Conservation (phyloP, 2,113 vertebrate species). For the Etheostoma cragini region DNA sequence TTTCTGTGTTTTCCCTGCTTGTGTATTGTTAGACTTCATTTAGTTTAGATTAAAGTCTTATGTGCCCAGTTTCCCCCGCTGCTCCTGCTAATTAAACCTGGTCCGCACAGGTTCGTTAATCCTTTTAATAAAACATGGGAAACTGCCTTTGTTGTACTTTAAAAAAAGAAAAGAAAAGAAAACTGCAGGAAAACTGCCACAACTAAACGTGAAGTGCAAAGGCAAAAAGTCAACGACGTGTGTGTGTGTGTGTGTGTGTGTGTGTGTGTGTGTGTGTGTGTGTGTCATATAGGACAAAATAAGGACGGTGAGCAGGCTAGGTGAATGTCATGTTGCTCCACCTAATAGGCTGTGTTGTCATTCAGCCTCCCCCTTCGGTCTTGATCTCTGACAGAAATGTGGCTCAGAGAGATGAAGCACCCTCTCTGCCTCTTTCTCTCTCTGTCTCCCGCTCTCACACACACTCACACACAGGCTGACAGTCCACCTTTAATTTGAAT, state of each 20-base stretch:
- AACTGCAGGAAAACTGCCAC: conserved; percentile 6
- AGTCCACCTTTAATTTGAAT: conserved; percentile 51
- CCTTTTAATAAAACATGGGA: conserved; percentile 28
- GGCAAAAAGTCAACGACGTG: neutral
- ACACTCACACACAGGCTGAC: neutral
- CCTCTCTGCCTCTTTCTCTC: neutral
- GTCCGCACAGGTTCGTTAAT: conserved; percentile 26
- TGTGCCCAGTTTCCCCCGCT: conserved; percentile 35
- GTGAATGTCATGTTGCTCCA: conserved; percentile 58
- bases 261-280: conserved; percentile 8
- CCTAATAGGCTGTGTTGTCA: conserved; percentile 66
- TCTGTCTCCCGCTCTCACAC: neutral
- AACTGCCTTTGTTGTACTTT: conserved; percentile 4
- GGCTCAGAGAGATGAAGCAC: conserved; percentile 22
- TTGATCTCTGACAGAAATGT: conserved; percentile 59
- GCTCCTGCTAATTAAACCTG: conserved; percentile 54
- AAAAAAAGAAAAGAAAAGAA: neutral
- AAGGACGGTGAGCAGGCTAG: conserved; percentile 24
- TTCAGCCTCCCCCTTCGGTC: conserved; percentile 46
- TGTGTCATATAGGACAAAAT: conserved; percentile 44
- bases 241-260: conserved; percentile 2
- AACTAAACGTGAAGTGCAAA: neutral
- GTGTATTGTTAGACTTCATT: conserved; percentile 44
- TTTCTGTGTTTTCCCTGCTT: conserved; percentile 15
- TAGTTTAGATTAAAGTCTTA: conserved; percentile 62